Conservation (phyloP, 1,140 invertebrate species). For the Drosophila mauritiana region DNA sequence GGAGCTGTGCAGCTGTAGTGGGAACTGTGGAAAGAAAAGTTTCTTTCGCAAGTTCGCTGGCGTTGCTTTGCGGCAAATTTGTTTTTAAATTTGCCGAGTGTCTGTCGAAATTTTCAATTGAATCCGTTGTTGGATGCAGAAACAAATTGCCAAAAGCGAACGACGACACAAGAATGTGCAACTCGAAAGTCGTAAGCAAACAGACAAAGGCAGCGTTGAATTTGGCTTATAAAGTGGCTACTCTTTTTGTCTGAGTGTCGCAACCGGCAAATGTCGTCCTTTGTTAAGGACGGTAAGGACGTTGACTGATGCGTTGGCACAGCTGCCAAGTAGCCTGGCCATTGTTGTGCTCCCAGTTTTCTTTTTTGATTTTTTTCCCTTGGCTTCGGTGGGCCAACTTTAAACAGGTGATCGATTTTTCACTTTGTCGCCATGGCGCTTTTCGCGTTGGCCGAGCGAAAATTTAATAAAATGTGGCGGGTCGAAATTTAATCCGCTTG, state of each 20-base stretch:
- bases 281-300: slow-evolving; percentile 73
- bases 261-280: slow-evolving; percentile 67
- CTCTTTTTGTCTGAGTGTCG: slow-evolving; percentile 27
- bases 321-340: slow-evolving; percentile 71
- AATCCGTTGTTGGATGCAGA: slow-evolving; percentile 77
- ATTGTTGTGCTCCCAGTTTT: slow-evolving; percentile 34
- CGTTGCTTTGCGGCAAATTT: slow-evolving; percentile 76
- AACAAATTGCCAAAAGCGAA: slow-evolving; percentile 71
- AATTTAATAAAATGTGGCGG: slow-evolving; percentile 59
- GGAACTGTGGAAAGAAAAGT: slow-evolving; percentile 27
- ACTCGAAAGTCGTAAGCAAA: slow-evolving; percentile 60
- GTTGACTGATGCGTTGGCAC: slow-evolving; percentile 80
- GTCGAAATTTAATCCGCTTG: slow-evolving; percentile 56
- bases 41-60: slow-evolving; percentile 51
- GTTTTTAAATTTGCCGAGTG: slow-evolving; percentile 79
- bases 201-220: slow-evolving; percentile 70
- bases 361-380: not conserved
- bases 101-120: slow-evolving; percentile 65
- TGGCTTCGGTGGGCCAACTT: slow-evolving; percentile 32
- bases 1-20: not conserved
- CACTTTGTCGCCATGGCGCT: slow-evolving; percentile 34
- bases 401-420: slow-evolving; percentile 78
- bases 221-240: slow-evolving; percentile 78
- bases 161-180: slow-evolving; percentile 26
- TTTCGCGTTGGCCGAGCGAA: not conserved